These are phyloP conservation scores for Ficedula albicollis DNA, from an alignment of 2,797 vertebrate species.

Conservation along the genomic window DNA sequence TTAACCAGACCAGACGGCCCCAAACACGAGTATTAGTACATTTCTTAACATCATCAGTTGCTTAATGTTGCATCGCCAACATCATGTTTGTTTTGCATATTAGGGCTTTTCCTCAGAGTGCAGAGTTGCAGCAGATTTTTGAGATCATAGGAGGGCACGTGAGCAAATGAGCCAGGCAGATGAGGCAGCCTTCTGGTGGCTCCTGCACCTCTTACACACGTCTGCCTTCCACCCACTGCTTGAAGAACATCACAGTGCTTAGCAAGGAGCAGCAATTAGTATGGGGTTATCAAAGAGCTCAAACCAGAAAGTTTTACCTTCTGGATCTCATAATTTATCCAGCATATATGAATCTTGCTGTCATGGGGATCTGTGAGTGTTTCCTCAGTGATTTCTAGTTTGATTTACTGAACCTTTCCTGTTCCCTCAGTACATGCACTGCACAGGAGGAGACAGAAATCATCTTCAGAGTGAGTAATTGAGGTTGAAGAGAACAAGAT, in stretches of 20 bases:
- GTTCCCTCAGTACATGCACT: not conserved
- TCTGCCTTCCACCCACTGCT: not conserved
- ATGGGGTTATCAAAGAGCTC: not conserved
- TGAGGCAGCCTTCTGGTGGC: not conserved
- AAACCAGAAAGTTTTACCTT: not conserved
- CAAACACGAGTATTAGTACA: slow-evolving; percentile 7
- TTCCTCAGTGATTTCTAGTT: not conserved
- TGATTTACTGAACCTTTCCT: not conserved
- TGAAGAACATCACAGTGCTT: not conserved
- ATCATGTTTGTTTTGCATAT: slow-evolving; percentile 45
- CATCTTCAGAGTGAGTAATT: not conserved
- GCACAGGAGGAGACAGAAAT: not conserved
- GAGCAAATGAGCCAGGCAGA: slow-evolving; percentile 25
- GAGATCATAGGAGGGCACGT: not conserved
- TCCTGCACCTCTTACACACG: not conserved
- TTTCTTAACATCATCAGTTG: slow-evolving; percentile 52
- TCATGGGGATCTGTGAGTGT: not conserved
- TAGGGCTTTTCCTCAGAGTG: not conserved
- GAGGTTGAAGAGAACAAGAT: not conserved
- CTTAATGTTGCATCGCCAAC: slow-evolving; percentile 49
- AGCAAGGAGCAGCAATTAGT: not conserved
- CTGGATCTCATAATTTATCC: not conserved
- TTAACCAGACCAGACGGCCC: slow-evolving; percentile 21
- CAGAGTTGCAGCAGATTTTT: not conserved
- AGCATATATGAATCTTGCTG: not conserved